phyloP scores from a whole-genome alignment of 2,888 invertebrate genomes.

The Steinernema hermaphroditum region DNA sequence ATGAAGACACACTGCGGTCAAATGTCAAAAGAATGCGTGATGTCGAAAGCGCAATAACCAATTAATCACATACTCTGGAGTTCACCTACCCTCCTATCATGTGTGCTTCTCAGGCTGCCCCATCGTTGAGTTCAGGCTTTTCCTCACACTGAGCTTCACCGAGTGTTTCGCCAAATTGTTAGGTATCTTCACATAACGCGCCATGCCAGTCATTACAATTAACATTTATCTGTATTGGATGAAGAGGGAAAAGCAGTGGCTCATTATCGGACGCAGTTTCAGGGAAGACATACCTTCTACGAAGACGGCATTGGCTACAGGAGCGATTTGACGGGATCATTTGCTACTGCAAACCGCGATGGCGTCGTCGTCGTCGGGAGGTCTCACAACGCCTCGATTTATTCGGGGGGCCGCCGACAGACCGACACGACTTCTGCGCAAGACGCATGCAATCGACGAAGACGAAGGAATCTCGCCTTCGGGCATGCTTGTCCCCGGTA shows the following conservation, averaged over 20 bases:
- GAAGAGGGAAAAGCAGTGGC: no score
- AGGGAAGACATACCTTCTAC: no score
- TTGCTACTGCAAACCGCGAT: slow-evolving; percentile 22
- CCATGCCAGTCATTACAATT: no score
- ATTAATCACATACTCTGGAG: slow-evolving; percentile 28
- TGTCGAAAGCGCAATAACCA: slow-evolving; percentile 31
- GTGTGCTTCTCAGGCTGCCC: slow-evolving; percentile 7
- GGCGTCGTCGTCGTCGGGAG: slow-evolving; percentile 31
- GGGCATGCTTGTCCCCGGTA: background rate
- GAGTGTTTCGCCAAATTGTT: no score
- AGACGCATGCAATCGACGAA: slow-evolving; percentile 26
- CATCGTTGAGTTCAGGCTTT: no score
- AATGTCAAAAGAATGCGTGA: slow-evolving; percentile 30
- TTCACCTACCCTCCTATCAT: slow-evolving; percentile 26
- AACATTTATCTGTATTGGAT: no score
- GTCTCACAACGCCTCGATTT: slow-evolving; percentile 25
- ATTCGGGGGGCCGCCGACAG: slow-evolving; percentile 29
- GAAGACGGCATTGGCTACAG: background rate
- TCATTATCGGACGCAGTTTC: no score
- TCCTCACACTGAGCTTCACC: no score
- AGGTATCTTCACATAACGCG: no score
- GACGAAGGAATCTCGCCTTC: slow-evolving; percentile 8
- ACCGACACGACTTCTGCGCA: slow-evolving; percentile 30
- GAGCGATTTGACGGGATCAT: background rate
- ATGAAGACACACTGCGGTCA: slow-evolving; percentile 15